These are phyloP conservation scores for Biston stratarius DNA, from an alignment of 2,888 invertebrate genomes.

Conservation along the genomic window DNA sequence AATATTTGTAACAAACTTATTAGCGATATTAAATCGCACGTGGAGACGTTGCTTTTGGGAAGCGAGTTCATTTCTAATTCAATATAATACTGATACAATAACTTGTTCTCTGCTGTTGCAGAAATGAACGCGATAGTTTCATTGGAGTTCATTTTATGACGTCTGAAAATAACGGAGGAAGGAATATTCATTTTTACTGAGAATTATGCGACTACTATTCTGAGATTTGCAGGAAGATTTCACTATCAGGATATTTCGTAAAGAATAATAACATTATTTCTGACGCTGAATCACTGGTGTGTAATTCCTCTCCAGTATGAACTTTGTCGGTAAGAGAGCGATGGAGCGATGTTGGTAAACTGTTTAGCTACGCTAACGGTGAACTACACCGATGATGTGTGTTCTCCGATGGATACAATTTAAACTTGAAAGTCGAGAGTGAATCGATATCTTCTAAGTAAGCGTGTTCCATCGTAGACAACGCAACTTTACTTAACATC, in stretches of 20 bases:
- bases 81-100: conserved; percentile 13
- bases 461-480: too few species aligned
- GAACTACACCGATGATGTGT: too few species aligned
- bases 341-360: not conserved
- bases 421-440: too few species aligned
- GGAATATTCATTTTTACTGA: not conserved
- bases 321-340: not conserved
- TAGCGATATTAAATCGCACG: not conserved
- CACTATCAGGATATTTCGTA: too few species aligned
- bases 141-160: not conserved
- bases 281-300: too few species aligned
- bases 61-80: conserved; percentile 17
- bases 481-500: too few species aligned
- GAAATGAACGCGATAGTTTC: conserved; percentile 12
- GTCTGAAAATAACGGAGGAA: not conserved
- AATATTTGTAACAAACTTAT: not conserved
- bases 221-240: not conserved
- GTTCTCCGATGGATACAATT: too few species aligned
- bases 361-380: not conserved
- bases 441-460: too few species aligned
- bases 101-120: conserved; percentile 6
- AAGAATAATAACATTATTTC: too few species aligned
- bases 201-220: not conserved
- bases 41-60: not conserved
- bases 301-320: not conserved